Evolutionary conservation across 2,797 vertebrate species (phyloP), one percentile per base, ranked within the genome.

Genomic region (Rhadinocentrus ornatus): DNA sequence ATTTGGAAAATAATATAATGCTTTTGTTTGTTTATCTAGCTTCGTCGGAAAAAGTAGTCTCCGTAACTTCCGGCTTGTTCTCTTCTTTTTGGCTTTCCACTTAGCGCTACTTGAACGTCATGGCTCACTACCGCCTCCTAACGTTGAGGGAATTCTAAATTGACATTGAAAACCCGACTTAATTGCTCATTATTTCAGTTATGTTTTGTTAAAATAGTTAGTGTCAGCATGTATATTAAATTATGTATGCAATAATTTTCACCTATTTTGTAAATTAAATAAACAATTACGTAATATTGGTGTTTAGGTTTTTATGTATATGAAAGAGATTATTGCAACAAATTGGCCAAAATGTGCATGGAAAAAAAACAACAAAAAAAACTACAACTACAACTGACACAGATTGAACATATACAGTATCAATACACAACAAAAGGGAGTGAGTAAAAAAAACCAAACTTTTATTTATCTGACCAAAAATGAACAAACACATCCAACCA

Each of bases 11-110:
- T 29, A 78, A 52, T 60, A 50, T 58, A 32, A 82, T 66, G 87
- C 81, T 92, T 85, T 87, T 83, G 86, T 92, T 93, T 95, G 91
- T 94, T 95, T 94, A 93, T 92, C 76, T 76, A 69, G 81, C 68
- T 80, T 88, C 71, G 64, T 70, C 63, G 48, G 70, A 67, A 77
- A 84, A 79, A 41, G 37, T 65, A 66, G 80, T 52, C 65, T 27
- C 70, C 62, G 84, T 90, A 73, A 86, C 73, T 86, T 91, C 87
- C 86, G 78, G 1, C 67, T 53, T 0, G 0, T 16, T 2, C 52
- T 79, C 75, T 86, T 86, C 84, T 86, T 89, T 77, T 44, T 3
- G 5, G 35, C 18, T 1, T 1, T 26, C 27, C 3, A 20, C 12
- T 24, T 0, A 29, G n/a, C 1, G 0, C 1, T 1, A 24, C 35